Conservation (phyloP, 2,888 invertebrate genomes). For the Quadriops clusia region DNA sequence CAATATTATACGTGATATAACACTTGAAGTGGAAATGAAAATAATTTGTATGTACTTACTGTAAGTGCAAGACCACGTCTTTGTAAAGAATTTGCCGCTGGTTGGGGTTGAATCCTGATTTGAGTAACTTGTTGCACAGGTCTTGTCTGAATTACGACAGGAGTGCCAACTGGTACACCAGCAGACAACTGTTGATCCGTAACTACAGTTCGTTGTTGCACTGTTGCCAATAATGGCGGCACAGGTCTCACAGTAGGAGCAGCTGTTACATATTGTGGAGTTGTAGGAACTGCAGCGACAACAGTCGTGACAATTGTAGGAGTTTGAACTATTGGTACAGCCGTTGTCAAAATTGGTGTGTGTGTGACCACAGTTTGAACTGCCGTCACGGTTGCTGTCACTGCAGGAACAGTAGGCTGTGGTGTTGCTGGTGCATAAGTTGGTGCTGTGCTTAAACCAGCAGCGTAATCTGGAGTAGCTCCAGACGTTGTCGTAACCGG, state of each 20-base stretch:
- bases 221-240: conserved; percentile 28
- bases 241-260: conserved; percentile 29
- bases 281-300: conserved; percentile 30
- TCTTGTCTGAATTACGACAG: conserved; percentile 39
- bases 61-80: conserved; percentile 59
- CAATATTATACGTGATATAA: too few relatives aligned
- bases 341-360: conserved; percentile 9
- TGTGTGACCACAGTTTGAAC: conserved; percentile 11
- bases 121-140: conserved; percentile 40
- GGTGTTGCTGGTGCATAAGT: conserved; percentile 35
- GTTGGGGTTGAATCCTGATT: conserved; percentile 43
- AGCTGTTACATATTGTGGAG: conserved; percentile 23
- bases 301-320: conserved; percentile 33
- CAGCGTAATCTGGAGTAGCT: conserved; percentile 72
- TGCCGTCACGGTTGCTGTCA: conserved; percentile 21
- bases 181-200: conserved; percentile 23
- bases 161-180: conserved; percentile 38
- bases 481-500: conserved; percentile 22
- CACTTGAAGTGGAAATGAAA: not conserved
- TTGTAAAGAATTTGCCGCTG: conserved; percentile 42
- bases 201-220: conserved; percentile 27
- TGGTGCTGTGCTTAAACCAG: conserved; percentile 54
- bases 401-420: conserved; percentile 25
- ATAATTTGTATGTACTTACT: conserved; percentile 33
- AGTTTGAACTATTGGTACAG: conserved; percentile 14